Conservation (phyloP, 1,140 invertebrate species). For the Delia radicum region DNA sequence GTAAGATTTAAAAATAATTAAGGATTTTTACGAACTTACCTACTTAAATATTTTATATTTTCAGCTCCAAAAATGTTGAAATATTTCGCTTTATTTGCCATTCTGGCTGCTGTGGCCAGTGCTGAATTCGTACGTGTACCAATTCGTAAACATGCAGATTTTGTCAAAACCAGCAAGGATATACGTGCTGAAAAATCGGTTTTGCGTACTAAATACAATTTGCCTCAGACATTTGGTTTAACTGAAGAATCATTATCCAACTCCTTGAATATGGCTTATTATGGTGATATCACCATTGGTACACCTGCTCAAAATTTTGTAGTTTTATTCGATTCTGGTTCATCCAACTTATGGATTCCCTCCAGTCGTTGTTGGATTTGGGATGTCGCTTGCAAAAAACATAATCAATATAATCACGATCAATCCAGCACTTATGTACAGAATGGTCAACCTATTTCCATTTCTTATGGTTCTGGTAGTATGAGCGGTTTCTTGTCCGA, state of each 20-base stretch:
- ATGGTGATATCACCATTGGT: conserved; percentile 89
- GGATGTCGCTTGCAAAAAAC: conserved; percentile 82
- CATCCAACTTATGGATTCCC: conserved; percentile 99
- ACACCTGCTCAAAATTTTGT: conserved; percentile 91
- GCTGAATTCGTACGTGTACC: conserved; percentile 39
- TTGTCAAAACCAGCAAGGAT: conserved; percentile 26
- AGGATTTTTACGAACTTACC: too few relatives aligned
- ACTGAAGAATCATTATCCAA: conserved; percentile 73
- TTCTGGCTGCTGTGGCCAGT: conserved; percentile 32
- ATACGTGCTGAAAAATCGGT: conserved; percentile 27
- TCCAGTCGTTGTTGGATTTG: conserved; percentile 69
- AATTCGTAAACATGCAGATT: conserved; percentile 36
- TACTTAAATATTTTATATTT: too few relatives aligned
- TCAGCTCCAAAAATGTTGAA: conserved; percentile 36
- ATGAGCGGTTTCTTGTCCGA: conserved; percentile 91
- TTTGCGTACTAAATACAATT: conserved; percentile 39
- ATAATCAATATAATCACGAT: conserved; percentile 87
- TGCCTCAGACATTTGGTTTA: not conserved
- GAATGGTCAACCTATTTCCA: conserved; percentile 90
- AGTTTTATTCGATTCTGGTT: conserved; percentile 98
- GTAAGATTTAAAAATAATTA: too few relatives aligned
- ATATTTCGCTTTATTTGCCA: conserved; percentile 31
- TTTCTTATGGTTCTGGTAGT: conserved; percentile 93
- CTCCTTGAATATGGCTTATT: conserved; percentile 57
- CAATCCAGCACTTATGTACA: conserved; percentile 79